A percentile compares a stretch with the other conserved stretches of the same genome.
Conservation (phyloP, 2,888 invertebrate species). For the Thera obeliscata region DNA sequence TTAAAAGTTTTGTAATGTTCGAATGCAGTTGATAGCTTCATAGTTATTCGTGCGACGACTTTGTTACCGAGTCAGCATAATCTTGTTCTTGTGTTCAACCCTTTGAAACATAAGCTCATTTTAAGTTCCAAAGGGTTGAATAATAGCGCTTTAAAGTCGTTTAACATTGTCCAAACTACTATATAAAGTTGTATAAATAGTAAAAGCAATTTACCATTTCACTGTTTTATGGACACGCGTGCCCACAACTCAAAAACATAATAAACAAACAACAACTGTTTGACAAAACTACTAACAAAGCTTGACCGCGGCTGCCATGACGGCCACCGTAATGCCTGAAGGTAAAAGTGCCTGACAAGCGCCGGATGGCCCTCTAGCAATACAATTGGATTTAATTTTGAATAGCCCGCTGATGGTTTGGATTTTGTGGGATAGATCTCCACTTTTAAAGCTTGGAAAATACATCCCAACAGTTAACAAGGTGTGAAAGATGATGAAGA, state of each 20-base stretch:
- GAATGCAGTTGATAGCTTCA: background rate
- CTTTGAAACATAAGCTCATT: background rate
- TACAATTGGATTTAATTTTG: background rate
- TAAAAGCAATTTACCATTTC: constrained; percentile 18
- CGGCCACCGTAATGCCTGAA: background rate
- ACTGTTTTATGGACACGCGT: constrained; percentile 17
- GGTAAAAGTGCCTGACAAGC: background rate
- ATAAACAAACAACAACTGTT: constrained; percentile 18
- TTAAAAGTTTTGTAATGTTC: background rate
- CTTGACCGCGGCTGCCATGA: background rate
- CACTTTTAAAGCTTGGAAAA: too few species aligned
- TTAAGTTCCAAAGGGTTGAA: constrained; percentile 7
- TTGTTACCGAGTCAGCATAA: background rate
- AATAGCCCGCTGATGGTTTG: too few species aligned
- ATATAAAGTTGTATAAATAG: constrained; percentile 6
- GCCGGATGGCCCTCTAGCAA: background rate
- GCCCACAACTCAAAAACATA: constrained; percentile 7
- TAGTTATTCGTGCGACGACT: background rate
- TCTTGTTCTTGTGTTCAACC: background rate
- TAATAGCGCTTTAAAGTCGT: constrained; percentile 7
- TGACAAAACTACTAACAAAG: constrained; percentile 2
- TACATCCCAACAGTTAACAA: too few species aligned
- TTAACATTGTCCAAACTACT: constrained; percentile 15
- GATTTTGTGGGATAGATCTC: too few species aligned
- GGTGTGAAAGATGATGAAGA: too few species aligned